Evolutionary conservation across 1,140 invertebrate genomes (phyloP).

Genomic region (Matsumurasca onukii): DNA sequence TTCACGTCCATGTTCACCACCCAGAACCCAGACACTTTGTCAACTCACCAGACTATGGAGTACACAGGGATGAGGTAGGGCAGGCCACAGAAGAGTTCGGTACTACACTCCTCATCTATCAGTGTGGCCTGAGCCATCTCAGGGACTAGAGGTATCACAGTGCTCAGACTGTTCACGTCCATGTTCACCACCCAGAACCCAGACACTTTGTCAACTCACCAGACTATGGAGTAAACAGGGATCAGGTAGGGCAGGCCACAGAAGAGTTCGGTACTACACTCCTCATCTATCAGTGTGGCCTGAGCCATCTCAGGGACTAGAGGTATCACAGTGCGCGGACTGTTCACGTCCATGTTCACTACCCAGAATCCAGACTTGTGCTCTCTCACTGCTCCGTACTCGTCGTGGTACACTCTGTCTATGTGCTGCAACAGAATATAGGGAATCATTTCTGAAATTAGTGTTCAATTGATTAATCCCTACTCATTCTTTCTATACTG

Average conservation of each 20-base stretch:
- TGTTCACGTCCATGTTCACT: slow-evolving; percentile 68
- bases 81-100: slow-evolving; percentile 71
- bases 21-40: slow-evolving; percentile 68
- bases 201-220: slow-evolving; percentile 42
- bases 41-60: slow-evolving; percentile 40
- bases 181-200: slow-evolving; percentile 76
- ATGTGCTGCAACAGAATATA: slow-evolving; percentile 61
- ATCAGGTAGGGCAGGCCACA: slow-evolving; percentile 62
- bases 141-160: slow-evolving; percentile 57
- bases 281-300: slow-evolving; percentile 52
- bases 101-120: slow-evolving; percentile 60
- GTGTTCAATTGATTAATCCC: too few species aligned
- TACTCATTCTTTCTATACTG: too few species aligned
- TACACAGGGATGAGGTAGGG: slow-evolving; percentile 41
- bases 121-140: slow-evolving; percentile 52
- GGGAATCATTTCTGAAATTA: too few species aligned
- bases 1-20: slow-evolving; percentile 65
- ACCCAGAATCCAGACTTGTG: slow-evolving; percentile 71
- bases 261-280: slow-evolving; percentile 64
- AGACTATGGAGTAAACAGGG: slow-evolving; percentile 41
- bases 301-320: slow-evolving; percentile 57
- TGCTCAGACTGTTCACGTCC: slow-evolving; percentile 64
- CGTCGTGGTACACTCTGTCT: slow-evolving; percentile 58
- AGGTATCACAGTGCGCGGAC: slow-evolving; percentile 59
- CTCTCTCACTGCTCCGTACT: slow-evolving; percentile 53